Percentiles rank a stretch among this genome's conserved stretches.
phyloP scores from a whole-genome alignment of 2,113 vertebrate species.

The Redunca redunca region DNA sequence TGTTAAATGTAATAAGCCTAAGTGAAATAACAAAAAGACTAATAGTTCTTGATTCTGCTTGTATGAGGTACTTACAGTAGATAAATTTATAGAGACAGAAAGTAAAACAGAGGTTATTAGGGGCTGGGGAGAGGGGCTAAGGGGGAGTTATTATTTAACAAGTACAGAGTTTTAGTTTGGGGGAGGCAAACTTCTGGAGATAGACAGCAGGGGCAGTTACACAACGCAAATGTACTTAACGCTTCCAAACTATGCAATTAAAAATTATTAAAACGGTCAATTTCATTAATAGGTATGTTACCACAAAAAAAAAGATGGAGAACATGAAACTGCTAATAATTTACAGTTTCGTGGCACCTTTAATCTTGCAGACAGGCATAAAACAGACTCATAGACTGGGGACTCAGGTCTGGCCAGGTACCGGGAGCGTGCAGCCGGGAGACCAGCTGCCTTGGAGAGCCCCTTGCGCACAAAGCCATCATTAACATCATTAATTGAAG shows the following conservation, averaged over 20 bases:
- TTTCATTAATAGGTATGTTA: background rate
- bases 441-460: background rate
- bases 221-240: background rate
- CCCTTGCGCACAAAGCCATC: background rate
- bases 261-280: background rate
- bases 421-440: background rate
- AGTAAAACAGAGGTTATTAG: background rate
- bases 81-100: background rate
- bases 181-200: background rate
- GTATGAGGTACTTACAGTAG: background rate
- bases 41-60: background rate
- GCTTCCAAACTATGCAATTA: background rate
- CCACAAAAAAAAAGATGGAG: background rate
- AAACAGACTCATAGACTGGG: background rate
- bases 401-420: background rate
- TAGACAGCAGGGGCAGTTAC: rapidly evolving
- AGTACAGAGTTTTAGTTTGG: background rate
- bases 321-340: background rate
- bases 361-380: background rate
- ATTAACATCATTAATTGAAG: constrained; percentile 57
- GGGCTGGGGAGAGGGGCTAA: background rate
- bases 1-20: background rate
- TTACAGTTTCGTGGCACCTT: background rate
- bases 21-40: background rate
- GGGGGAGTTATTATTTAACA: background rate